These are phyloP conservation scores for Tetramorium bicarinatum DNA, from an alignment of 2,888 invertebrate genomes.

Conservation along the genomic window DNA sequence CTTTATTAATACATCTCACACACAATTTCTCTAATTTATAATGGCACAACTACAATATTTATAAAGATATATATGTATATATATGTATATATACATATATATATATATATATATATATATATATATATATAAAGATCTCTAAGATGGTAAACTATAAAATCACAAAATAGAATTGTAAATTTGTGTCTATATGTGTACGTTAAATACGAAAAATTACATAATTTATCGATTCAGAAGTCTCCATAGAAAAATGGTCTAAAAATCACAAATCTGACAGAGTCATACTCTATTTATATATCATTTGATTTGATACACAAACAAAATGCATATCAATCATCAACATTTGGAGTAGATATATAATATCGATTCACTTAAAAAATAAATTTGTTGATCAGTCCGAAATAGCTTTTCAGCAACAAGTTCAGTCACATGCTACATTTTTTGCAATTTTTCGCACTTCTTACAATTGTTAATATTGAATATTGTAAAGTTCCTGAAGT, in stretches of 20 bases:
- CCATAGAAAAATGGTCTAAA: background rate
- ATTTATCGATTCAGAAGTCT: background rate
- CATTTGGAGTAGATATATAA: background rate
- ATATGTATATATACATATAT: too few species aligned
- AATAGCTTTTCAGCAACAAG: background rate
- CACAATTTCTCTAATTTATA: slow-evolving; percentile 66
- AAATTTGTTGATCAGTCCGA: slow-evolving; percentile 1
- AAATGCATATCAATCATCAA: background rate
- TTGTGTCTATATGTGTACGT: background rate
- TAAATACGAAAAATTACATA: slow-evolving; percentile 16
- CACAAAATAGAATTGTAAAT: slow-evolving; percentile 11
- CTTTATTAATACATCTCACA: slow-evolving; percentile 84
- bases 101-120: too few species aligned
- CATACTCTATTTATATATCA: background rate
- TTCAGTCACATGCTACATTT: background rate
- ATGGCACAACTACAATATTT: slow-evolving; percentile 28
- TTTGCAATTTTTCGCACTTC: background rate
- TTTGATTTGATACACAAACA: background rate
- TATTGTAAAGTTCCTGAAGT: background rate
- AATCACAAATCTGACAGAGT: background rate
- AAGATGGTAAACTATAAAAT: background rate
- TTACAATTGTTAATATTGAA: slow-evolving; percentile 1
- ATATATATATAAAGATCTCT: slow-evolving; percentile 11
- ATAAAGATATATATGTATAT: too few species aligned
- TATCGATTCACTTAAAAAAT: background rate